Base-by-base conservation (phyloP, 2,113 vertebrate species). In the Leucopternis melanops region DNA sequence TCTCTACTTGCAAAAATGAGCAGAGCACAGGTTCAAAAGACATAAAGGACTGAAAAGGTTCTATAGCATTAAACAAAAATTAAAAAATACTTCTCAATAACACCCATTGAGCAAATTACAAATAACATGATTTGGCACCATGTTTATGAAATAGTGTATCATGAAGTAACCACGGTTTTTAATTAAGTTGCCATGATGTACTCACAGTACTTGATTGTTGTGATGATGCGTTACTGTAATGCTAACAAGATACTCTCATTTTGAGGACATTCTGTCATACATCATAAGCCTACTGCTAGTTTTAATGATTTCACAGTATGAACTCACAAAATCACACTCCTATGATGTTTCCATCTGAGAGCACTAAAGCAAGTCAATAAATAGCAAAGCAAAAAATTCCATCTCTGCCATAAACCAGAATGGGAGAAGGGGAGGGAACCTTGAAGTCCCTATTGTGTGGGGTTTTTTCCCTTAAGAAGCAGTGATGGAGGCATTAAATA, bases 281-380 rank as follows among this genome's bases (percentile, higher is more conserved):
- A 44, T 81, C 57, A 82, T 47, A 88, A 86, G 27, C n/a, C 73
- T 69, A 55, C 29, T 77, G 80, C 32, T 81, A 61, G 38, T 63
- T 91, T 29, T 74, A 52, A 80, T 65, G 47, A 83, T 73, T 86
- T 86, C 82, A 77, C 26, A 80, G n/a, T 19, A 34, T 18, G 29
- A 86, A 87, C 22, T 88, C 47, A 71, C 13, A 90, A 57, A 73
- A 92, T 49, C 54, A 63, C 50, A 88, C 31, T 86, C 45, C 34
- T 71, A 44, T 58, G n/a, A 90, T 82, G 89, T 90, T 92, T 80
- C 94, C 94, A 94, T 95, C 91, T 70, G 58, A 96, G 66, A 95
- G 45, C 88, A 94, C 84, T 74, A 95, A 81, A 94, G 79, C 69
- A 42, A 88, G 70, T 73, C 96, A 92, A 77, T 70, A 92, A 96